Conservation (phyloP, 2,797 vertebrate genomes). For the Molossus molossus region DNA sequence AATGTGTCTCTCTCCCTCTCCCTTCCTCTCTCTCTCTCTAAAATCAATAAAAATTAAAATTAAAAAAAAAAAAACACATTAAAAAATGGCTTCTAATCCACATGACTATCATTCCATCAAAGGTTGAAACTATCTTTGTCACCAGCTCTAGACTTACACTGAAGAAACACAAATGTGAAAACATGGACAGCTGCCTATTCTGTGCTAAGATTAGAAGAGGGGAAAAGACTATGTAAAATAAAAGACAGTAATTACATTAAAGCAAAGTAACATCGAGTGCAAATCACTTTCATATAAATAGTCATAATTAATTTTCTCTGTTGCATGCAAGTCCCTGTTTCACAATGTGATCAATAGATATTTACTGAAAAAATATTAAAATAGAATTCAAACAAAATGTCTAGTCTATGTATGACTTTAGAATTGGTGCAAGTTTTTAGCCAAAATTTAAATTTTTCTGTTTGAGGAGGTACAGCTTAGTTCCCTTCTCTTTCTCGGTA, state of each 20-base stretch:
- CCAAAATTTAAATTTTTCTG: background rate
- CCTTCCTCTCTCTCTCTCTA: too few species aligned
- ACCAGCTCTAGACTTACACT: background rate
- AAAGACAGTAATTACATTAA: background rate
- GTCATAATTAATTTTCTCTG: background rate
- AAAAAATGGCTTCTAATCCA: background rate
- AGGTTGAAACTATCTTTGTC: background rate
- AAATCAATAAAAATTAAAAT: too few species aligned
- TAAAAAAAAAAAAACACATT: background rate
- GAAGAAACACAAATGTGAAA: background rate
- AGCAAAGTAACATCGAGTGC: constrained; percentile 23
- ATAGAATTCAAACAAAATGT: background rate
- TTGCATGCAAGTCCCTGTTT: background rate
- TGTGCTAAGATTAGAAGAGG: background rate
- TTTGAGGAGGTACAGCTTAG: background rate
- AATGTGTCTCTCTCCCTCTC: too few species aligned
- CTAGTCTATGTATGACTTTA: background rate
- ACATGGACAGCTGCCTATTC: background rate
- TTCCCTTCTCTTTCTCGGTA: background rate
- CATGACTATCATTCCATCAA: background rate
- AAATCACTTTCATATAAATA: background rate
- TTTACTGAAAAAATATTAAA: background rate
- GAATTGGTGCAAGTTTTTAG: background rate
- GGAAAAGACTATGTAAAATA: background rate
- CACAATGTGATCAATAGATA: background rate